Evolutionary conservation across 2,888 invertebrate species (phyloP), one percentile per base, ranked within the genome.

Genomic region (Sicus ferrugineus): DNA sequence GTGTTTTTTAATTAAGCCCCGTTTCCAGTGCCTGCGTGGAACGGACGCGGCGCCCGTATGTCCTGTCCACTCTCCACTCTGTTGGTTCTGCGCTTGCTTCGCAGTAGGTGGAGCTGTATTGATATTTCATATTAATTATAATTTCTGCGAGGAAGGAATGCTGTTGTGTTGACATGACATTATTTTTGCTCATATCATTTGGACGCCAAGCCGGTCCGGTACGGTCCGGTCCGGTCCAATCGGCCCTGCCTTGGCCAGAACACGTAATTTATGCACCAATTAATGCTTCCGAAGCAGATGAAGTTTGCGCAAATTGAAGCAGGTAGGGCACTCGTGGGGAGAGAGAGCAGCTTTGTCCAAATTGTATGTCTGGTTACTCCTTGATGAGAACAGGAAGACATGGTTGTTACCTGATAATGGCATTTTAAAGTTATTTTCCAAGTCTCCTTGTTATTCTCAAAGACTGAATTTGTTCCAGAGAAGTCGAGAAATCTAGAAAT

Each of bases 121-220:
- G 65, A 54, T 65, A 65, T 65, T 48, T 65, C 65, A 38, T 65
- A 63, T 65, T 34, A 30, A 65, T 65, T 52, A 54, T 54, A 65
- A 38, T 54, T 65, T 52, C 52, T 38, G 61, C n/a, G 52, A 31
- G 28, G 31, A 54, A 34, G 23, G 38, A 38, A 34, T 31, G 54
- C 28, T 34, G 28, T n/a, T n/a, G 34, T 31, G 65, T 52, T 64
- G 64, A 64, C 64, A 65, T 65, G 65, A 65, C 65, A 65, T 52
- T 52, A 65, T 52, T 52, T 50, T 65, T 54, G 65, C 38, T 21
- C 26, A 23, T 54, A 48, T 65, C 54, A 48, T 63, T 63, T 21
- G 34, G 54, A 11, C 54, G 9, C 5, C 54, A 7, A n/a, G 3
- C 52, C 52, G 9, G 9, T 21, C 52, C 6, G 21, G 3, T 9